Conservation (phyloP, 2,113 vertebrate species). For the Siphamia tubifer region DNA sequence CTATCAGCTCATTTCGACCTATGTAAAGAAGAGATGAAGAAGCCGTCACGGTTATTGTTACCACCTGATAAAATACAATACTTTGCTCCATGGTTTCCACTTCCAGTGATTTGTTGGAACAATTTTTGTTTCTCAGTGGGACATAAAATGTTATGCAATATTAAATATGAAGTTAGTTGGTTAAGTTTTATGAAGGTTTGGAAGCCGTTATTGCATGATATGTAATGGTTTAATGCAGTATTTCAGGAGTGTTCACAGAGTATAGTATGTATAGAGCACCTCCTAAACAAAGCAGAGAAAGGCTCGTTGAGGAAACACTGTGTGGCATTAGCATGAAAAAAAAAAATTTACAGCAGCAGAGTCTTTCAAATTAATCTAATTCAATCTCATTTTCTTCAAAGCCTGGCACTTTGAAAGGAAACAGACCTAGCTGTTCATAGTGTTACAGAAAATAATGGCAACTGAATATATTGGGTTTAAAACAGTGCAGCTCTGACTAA, state of each 20-base stretch:
- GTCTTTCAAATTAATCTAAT: conserved; percentile 79
- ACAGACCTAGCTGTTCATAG: conserved; percentile 73
- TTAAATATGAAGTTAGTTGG: too few species aligned
- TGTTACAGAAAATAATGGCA: conserved; percentile 73
- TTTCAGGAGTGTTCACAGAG: conserved; percentile 10
- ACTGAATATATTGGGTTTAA: conserved; percentile 77
- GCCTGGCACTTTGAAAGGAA: conserved; percentile 74
- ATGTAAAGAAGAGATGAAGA: neutral
- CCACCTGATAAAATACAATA: too few species aligned
- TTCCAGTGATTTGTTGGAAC: too few species aligned
- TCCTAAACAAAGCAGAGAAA: conserved; percentile 49
- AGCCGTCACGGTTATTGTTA: neutral
- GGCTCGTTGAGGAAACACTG: conserved; percentile 55
- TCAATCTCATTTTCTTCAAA: conserved; percentile 79
- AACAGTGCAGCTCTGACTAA: conserved; percentile 75
- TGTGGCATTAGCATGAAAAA: conserved; percentile 71
- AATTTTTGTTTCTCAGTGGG: too few species aligned
- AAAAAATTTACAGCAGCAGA: conserved; percentile 54
- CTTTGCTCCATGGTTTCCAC: too few species aligned
- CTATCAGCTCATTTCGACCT: conserved; percentile 99
- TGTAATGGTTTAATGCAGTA: neutral
- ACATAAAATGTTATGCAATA: too few species aligned
- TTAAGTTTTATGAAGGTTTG: too few species aligned
- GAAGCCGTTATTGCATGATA: too few species aligned
- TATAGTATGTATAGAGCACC: conserved; percentile 7